Percentiles rank a stretch among this genome's conserved stretches.
These are phyloP conservation scores for Leptopilina drosophilae DNA, from an alignment of 2,888 invertebrate genomes.

Conservation along the genomic window DNA sequence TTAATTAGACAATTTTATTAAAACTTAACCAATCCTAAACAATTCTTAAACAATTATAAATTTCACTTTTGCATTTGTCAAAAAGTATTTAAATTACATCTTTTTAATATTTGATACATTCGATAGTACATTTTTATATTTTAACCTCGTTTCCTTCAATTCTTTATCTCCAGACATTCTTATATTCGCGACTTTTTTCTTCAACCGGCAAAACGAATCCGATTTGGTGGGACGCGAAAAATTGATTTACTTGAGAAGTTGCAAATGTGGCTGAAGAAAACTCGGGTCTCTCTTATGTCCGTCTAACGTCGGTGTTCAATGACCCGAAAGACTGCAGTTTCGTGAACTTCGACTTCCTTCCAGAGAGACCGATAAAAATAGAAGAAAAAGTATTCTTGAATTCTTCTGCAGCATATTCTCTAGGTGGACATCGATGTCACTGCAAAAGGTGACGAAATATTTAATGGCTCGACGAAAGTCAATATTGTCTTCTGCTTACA, in stretches of 20 bases:
- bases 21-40: too few relatives aligned
- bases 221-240: constrained; percentile 59
- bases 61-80: too few relatives aligned
- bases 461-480: constrained; percentile 8
- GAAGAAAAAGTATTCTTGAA: constrained; percentile 6
- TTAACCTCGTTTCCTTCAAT: constrained; percentile 4
- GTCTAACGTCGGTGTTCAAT: constrained; percentile 49
- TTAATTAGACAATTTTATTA: too few relatives aligned
- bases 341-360: constrained; percentile 44
- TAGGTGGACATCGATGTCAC: not conserved
- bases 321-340: constrained; percentile 58
- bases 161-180: constrained; percentile 39
- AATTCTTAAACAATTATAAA: too few relatives aligned
- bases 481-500: constrained; percentile 14
- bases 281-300: constrained; percentile 37
- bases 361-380: constrained; percentile 4
- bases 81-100: too few relatives aligned
- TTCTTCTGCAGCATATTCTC: not conserved
- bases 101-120: too few relatives aligned
- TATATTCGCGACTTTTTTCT: constrained; percentile 48
- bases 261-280: constrained; percentile 55
- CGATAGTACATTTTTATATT: not conserved
- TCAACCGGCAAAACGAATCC: constrained; percentile 56
- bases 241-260: constrained; percentile 62
- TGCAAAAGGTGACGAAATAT: constrained; percentile 32